Conservation (phyloP, 2,113 vertebrate genomes). For the Brachypodius melanocephalos region DNA sequence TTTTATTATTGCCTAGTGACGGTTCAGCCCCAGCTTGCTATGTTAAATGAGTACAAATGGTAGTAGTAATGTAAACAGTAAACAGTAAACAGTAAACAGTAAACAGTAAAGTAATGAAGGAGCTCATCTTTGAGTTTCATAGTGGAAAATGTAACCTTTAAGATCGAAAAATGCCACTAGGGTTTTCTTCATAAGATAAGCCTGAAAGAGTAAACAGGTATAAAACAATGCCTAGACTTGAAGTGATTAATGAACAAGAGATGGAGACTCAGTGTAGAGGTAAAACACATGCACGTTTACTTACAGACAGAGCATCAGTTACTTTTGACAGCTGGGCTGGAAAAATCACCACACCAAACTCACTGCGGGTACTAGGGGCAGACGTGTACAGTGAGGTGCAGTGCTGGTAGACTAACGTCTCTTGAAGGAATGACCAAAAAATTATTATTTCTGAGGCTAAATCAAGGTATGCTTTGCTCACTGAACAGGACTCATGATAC, state of each 20-base stretch:
- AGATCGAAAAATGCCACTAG: neutral
- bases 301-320: neutral
- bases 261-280: neutral
- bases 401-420: neutral
- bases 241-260: neutral
- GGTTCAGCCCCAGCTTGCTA: neutral
- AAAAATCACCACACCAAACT: neutral
- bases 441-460: neutral
- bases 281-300: neutral
- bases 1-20: neutral
- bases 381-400: rapidly evolving
- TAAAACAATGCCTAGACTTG: neutral
- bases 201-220: neutral
- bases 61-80: neutral
- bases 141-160: neutral
- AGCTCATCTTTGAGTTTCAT: neutral
- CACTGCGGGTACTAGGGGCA: neutral
- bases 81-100: neutral
- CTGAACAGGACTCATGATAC: neutral
- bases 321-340: neutral
- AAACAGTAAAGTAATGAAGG: neutral
- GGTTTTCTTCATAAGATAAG: neutral
- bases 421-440: neutral
- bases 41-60: neutral
- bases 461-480: neutral